Conservation (phyloP, 2,113 vertebrate species). For the Acanthisitta chloris region DNA sequence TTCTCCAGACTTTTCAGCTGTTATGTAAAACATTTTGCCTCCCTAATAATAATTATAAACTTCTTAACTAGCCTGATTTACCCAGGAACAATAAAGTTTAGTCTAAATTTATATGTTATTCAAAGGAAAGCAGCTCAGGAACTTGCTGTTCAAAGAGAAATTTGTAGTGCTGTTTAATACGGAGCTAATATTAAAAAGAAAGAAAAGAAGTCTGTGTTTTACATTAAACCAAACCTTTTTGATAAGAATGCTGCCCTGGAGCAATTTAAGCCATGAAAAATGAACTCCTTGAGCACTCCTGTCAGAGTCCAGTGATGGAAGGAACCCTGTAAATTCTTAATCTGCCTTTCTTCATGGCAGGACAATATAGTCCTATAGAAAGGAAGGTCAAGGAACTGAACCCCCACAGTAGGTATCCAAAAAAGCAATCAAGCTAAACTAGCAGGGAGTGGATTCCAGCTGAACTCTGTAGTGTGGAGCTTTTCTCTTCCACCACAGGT, state of each 20-base stretch:
- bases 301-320: conserved; percentile 85
- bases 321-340: conserved; percentile 91
- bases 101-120: conserved; percentile 50
- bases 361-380: conserved; percentile 84
- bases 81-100: conserved; percentile 54
- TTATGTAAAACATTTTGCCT: conserved; percentile 53
- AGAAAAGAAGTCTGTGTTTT: conserved; percentile 66
- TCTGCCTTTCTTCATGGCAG: conserved; percentile 78
- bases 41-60: conserved; percentile 65
- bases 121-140: conserved; percentile 50
- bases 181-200: conserved; percentile 57
- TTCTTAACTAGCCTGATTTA: conserved; percentile 68
- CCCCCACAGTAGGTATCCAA: conserved; percentile 84
- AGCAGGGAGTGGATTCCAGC: conserved; percentile 86
- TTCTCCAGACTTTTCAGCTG: conserved; percentile 51
- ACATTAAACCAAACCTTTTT: conserved; percentile 73
- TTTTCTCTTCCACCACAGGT: conserved; percentile 87
- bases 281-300: conserved; percentile 78
- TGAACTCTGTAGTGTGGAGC: conserved; percentile 76
- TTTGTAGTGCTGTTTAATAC: conserved; percentile 46
- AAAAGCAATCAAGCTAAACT: conserved; percentile 93
- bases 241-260: conserved; percentile 78
- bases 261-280: conserved; percentile 83
- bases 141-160: conserved; percentile 51
- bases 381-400: conserved; percentile 83